These are phyloP conservation scores for Nephrotoma flavescens DNA, from an alignment of 2,888 invertebrate genomes.

Conservation along the genomic window DNA sequence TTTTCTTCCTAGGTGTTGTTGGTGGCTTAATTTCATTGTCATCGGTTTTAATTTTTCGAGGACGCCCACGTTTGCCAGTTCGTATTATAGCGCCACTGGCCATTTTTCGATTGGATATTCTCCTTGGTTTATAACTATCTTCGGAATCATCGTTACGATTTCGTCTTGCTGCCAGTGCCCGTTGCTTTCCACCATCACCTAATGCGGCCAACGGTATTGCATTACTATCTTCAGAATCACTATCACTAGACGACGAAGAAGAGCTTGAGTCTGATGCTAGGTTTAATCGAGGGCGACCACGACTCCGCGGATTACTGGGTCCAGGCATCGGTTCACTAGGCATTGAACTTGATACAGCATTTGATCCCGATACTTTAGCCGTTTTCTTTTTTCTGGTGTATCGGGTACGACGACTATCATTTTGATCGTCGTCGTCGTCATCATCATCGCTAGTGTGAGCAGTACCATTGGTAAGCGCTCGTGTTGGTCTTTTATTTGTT, in stretches of 20 bases:
- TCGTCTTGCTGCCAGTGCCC: conserved; percentile 7
- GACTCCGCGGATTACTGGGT: conserved; percentile 17
- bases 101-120: conserved; percentile 18
- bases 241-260: neutral
- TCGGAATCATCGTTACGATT: conserved; percentile 35
- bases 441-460: conserved; percentile 21
- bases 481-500: conserved; percentile 16
- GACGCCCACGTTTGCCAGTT: conserved; percentile 16
- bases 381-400: neutral
- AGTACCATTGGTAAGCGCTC: conserved; percentile 16
- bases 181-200: conserved; percentile 13
- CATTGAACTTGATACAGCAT: conserved; percentile 22
- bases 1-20: conserved; percentile 19
- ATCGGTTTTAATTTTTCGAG: conserved; percentile 9
- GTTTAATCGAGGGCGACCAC: conserved; percentile 14
- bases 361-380: conserved; percentile 20
- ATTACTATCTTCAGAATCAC: conserved; percentile 11
- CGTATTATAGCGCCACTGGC: neutral
- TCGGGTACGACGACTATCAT: conserved; percentile 12
- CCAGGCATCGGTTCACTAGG: conserved; percentile 11
- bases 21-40: conserved; percentile 13
- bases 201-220: conserved; percentile 13
- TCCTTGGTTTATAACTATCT: conserved; percentile 38
- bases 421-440: conserved; percentile 23
- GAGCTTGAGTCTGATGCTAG: neutral